Evolutionary conservation across 37 sponge, comb jelly and placozoan species (phyloP), one percentile per base, ranked within the genome.

Genomic region (Cladorhizidae sp.): DNA sequence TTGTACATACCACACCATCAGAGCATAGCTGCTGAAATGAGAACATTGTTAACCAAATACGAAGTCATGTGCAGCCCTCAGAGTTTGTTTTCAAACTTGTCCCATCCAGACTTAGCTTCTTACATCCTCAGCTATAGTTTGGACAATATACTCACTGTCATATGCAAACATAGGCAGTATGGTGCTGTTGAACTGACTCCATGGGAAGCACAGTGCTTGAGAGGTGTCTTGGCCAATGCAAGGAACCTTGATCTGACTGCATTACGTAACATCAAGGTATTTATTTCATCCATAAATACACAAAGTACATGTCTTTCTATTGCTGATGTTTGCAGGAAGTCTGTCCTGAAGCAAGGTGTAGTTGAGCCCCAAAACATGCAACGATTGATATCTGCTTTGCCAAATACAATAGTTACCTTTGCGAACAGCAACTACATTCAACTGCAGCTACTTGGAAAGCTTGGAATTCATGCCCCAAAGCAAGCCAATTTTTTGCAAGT

Each of bases 171-270:
- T 58, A 58, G 3, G 6, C n/a, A 22, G 31, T n/a, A 55, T 5
- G 49, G 71, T 31, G 9, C 20, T 84, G 38, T 40, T 68, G 22
- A 67, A 84, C 73, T 73, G 62, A 29, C 42, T 76, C 1, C 43
- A 39, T 49, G 28, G 12, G 49, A n/a, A 59, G 63, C 40, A 36
- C 50, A 21, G 39, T 7, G 0, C 21, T 81, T 40, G 81, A 72
- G 41, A 40, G 20, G 3, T 72, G 82, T 82, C 50, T 21, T n/a
- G 32, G 17, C 14, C 1, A 54, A 83, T 41, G 43, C n/a, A 22
- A 52, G 52, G 25, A 51, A 22, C 1, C 40, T 42, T 3, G 31
- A 43, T 41, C 65, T 72, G 32, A n/a, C n/a, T 18, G 49, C 43
- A 37, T 43, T 73, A 15, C 22, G 25, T n/a, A 32, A 73, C 58